Evolutionary conservation across 53 echinoderm and acorn worm species (phyloP).

Genomic region (Hippasteria phrygiana): DNA sequence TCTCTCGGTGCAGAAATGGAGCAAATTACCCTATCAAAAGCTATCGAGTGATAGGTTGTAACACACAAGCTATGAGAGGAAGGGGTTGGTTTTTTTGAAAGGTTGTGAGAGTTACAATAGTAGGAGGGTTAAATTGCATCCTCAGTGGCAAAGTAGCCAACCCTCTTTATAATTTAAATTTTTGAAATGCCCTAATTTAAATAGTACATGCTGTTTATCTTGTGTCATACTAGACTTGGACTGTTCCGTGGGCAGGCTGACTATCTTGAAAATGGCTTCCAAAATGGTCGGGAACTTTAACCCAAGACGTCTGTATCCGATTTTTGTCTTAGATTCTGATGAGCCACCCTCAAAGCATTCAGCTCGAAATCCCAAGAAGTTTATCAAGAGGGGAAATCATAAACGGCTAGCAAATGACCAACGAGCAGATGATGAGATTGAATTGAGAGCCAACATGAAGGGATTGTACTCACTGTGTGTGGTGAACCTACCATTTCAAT

Average conservation of each 20-base stretch:
- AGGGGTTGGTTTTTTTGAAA: no score
- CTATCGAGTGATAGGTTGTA: no score
- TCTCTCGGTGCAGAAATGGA: no score
- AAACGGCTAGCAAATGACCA: not conserved
- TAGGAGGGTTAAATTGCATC: no score
- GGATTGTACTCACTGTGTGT: conserved; percentile 44
- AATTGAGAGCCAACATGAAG: conserved; percentile 37
- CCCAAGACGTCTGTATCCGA: not conserved
- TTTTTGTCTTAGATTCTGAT: conserved; percentile 28
- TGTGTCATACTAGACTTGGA: not conserved
- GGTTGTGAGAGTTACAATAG: no score
- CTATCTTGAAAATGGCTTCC: not conserved
- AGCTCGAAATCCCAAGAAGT: not conserved
- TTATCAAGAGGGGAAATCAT: not conserved
- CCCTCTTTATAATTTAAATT: not conserved
- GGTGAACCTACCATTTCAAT: not conserved
- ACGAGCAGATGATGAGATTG: not conserved
- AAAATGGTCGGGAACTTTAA: no score
- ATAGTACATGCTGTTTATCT: not conserved
- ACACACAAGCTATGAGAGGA: no score
- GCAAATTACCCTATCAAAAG: no score
- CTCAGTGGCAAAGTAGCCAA: no score
- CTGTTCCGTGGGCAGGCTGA: no score
- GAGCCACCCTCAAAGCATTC: not conserved
- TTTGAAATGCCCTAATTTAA: not conserved